Conservation (phyloP, 2,113 vertebrate species). For the Perca schrenkii region DNA sequence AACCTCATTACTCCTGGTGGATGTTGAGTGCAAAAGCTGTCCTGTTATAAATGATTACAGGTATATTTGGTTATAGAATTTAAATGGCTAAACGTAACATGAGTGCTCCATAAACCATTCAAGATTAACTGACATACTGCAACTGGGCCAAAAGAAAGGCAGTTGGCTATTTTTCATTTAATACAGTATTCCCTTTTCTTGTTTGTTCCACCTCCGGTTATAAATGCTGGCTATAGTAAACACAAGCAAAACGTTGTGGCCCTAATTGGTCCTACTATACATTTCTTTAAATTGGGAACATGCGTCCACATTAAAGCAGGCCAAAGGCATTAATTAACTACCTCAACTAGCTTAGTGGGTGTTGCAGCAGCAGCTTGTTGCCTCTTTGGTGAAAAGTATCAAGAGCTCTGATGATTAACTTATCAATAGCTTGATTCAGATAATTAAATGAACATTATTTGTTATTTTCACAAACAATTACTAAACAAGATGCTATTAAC, state of each 20-base stretch:
- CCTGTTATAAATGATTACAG: background rate
- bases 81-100: background rate
- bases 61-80: background rate
- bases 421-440: background rate
- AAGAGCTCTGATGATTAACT: background rate
- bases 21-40: background rate
- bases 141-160: background rate
- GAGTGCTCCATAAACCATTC: background rate
- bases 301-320: too few species aligned
- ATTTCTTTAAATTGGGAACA: too few species aligned
- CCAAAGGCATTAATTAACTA: background rate
- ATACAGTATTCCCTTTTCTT: background rate
- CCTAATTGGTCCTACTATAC: background rate
- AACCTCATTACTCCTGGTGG: slow-evolving; percentile 48
- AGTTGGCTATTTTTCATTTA: background rate
- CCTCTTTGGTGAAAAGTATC: background rate
- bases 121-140: background rate
- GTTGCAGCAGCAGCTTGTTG: background rate
- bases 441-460: too few species aligned
- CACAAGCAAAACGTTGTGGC: background rate
- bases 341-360: background rate
- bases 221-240: background rate
- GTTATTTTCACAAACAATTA: too few species aligned
- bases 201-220: background rate
- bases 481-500: too few species aligned